Evolutionary conservation across 2,113 vertebrate genomes (phyloP), one percentile per base, ranked within the genome.

Genomic region (Nyctibius bracteatus): DNA sequence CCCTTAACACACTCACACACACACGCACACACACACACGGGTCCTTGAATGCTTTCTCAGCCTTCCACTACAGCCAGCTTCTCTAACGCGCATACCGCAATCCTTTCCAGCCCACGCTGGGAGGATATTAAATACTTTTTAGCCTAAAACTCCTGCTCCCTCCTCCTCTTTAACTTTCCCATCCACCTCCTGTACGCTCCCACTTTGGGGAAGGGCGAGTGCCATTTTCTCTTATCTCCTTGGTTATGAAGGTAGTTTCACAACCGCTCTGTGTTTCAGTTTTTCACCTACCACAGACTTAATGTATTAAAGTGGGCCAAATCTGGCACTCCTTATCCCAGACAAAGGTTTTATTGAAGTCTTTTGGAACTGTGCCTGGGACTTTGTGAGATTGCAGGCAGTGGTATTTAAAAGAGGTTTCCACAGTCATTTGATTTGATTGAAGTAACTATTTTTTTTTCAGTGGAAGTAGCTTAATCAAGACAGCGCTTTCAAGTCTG

Each of bases 271-370:
- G 30, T 68, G 37, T 86, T 95, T 92, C 65, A 58, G 72, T 66
- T 94, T 91, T 95, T 93, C 80, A 96, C 96, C 95, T 96, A 95
- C 96, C 96, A 96, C 96, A 96, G 94, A 96, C 77, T 92, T 93
- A 94, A 96, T 96, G 81, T 91, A 96, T 91, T 95, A 92, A 96
- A 96, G 49, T 94, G 92, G 94, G 94, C 96, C 94, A 96, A 93
- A 94, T 97, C 86, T 92, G 94, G 77, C 96, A 95, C 90, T 96
- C 93, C 88, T 96, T 93, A 86, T 92, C 65, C 90, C 91, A 95
- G 91, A 96, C 94, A 96, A 96, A 96, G 88, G 73, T 89, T 88
- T 93, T 87, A 91, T 94, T 97, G 91, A 96, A 96, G 86, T 91
- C 65, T 94, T 95, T 96, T 91, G 94, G 96, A 93, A 88, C 86